Evolutionary conservation across 2,888 invertebrate species (phyloP).

Genomic region (Lasioglossum leucozonium): DNA sequence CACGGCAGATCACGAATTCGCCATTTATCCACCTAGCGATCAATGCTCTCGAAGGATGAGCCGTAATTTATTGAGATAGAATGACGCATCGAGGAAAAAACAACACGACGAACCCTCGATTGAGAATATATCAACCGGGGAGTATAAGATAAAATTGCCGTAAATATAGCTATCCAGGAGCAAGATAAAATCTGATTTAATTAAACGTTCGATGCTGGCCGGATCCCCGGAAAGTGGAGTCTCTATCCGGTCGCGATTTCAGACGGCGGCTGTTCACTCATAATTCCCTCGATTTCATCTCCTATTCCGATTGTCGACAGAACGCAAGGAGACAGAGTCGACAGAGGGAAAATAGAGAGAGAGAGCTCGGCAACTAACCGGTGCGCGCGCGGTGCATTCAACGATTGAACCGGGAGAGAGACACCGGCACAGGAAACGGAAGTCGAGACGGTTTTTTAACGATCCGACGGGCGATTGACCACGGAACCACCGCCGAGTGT

Average conservation of each 20-base stretch:
- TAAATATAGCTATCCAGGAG: not conserved
- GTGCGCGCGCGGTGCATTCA: not conserved
- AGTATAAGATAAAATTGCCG: not conserved
- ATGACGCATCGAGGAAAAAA: not conserved
- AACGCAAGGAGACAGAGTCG: not conserved
- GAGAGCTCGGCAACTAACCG: not conserved
- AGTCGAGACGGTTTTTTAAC: conserved; percentile 44
- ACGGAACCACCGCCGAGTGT: not conserved
- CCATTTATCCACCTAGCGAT: not conserved
- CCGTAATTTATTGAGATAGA: not conserved
- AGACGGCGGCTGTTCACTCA: not conserved
- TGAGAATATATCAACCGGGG: not conserved
- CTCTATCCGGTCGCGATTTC: not conserved
- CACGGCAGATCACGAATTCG: no score
- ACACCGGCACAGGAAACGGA: conserved; percentile 22
- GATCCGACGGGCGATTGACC: conserved; percentile 30
- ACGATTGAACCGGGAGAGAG: not conserved
- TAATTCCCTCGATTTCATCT: not conserved
- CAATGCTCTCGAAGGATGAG: not conserved
- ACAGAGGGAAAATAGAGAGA: not conserved
- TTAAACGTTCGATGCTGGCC: conserved; percentile 5
- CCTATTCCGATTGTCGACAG: not conserved
- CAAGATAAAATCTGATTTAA: conserved; percentile 5
- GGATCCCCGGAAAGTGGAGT: not conserved
- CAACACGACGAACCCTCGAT: not conserved